Evolutionary conservation across 2,888 invertebrate species (phyloP), one percentile per base, ranked within the genome.

Genomic region (Coecobrya sp.): DNA sequence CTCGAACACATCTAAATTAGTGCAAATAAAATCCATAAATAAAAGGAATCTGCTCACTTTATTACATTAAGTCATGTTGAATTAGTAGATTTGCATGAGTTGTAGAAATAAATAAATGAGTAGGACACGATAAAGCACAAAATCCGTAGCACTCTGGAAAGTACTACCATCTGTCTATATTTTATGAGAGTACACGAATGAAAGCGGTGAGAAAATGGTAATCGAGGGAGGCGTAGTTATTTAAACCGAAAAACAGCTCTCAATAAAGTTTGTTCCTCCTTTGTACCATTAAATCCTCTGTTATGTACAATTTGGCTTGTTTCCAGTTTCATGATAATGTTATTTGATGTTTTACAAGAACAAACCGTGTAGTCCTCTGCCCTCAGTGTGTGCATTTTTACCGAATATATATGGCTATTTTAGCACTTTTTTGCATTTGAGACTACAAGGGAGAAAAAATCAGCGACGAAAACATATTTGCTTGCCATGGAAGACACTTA

Each of bases 251-350:
- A 62, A 76, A 55, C 7, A 55, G 52, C 76, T 45, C 52, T 8
- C 79, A 88, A 79, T 65, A 79, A 79, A 88, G 79, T 65, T 81
- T 49, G 16, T 65, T 36, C 19, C 52, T 86, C 70, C n/a, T 55
- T 68, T 42, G 52, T 86, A 42, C 84, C 65, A 73, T 70, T 70
- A 49, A 86, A 73, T 70, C 45, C 55, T 13, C 49, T 52, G 70
- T 73, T 52, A 70, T 13, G 25, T 52, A 49, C 30, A 52, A 55
- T 86, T 59, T 88, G 88, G 88, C 88, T 49, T 27, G 27, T 11
- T 45, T 79, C 88, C 88, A 88, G 65, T 65, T 65, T 65, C 45
- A 86, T 86, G 76, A 79, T 73, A 73, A 86, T 30, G 70, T 81
- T 79, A 68, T 65, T 88, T 88, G 62, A 62, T 88, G 88, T 88